Evolutionary conservation across 64 coral and sea anemone genomes (phyloP).

Genomic region (Hydrozoanthus tunicans): DNA sequence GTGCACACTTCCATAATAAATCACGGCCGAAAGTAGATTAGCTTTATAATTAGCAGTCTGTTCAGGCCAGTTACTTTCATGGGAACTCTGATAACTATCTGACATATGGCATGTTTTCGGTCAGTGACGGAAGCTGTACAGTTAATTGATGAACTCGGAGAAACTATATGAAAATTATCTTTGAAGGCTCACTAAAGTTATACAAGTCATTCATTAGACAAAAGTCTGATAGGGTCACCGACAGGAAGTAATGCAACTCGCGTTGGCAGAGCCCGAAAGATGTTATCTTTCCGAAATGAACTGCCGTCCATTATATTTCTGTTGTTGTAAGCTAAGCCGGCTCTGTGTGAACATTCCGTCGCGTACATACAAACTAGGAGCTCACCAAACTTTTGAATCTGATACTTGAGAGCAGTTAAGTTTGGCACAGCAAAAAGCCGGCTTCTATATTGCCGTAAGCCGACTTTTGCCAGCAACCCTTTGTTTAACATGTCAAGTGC

Average conservation of each 20-base stretch:
- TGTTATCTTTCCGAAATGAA: background rate
- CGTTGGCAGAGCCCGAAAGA: background rate
- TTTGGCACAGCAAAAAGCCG: background rate
- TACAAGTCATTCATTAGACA: background rate
- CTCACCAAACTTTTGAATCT: background rate
- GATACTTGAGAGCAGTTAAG: background rate
- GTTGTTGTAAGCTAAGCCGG: background rate
- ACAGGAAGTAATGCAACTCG: background rate
- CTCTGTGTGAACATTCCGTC: background rate
- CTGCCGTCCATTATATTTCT: background rate
- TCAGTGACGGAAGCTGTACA: background rate
- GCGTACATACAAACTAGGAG: background rate
- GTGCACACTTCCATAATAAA: no score
- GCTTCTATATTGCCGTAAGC: background rate
- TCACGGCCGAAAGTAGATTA: no score
- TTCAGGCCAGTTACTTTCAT: background rate
- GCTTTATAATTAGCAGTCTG: no score
- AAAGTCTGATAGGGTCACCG: background rate
- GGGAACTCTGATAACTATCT: background rate
- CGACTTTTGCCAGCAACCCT: no score
- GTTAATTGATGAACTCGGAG: background rate
- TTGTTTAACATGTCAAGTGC: no score
- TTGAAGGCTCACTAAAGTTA: background rate
- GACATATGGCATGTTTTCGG: background rate
- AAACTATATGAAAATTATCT: background rate